phyloP scores from a whole-genome alignment of 2,888 invertebrate genomes.

The Pseudolycoriella hygida region DNA sequence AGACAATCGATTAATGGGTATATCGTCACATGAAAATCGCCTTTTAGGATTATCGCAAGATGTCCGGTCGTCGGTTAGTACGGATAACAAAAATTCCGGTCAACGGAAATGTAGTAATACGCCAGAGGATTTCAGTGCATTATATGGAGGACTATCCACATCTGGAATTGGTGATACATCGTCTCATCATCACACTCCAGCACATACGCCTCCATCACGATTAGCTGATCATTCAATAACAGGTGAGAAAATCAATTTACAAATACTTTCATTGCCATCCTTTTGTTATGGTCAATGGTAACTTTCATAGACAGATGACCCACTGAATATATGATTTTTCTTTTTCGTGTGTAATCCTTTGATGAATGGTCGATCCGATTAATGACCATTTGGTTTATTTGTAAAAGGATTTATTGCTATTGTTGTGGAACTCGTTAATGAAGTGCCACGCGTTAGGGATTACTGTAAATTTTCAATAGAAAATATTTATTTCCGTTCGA shows the following conservation, averaged over 20 bases:
- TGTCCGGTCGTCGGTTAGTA: constrained; percentile 9
- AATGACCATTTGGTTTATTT: no score
- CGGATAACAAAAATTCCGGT: constrained; percentile 29
- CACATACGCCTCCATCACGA: constrained; percentile 49
- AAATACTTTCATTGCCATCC: background rate
- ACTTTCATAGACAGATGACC: no score
- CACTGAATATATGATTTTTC: no score
- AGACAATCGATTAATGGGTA: constrained; percentile 30
- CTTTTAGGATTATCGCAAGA: constrained; percentile 20
- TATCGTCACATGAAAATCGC: constrained; percentile 27
- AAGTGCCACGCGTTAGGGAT: no score
- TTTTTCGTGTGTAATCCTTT: no score
- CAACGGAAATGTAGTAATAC: constrained; percentile 64
- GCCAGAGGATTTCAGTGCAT: constrained; percentile 74
- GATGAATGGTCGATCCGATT: no score
- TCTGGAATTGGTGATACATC: constrained; percentile 30
- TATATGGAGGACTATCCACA: constrained; percentile 49
- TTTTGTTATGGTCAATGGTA: no score
- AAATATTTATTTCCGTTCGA: no score
- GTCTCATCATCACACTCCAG: constrained; percentile 43
- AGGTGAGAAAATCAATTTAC: no score
- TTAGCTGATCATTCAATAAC: constrained; percentile 39
- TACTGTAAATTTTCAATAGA: no score
- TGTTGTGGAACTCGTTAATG: no score
- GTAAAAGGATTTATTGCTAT: no score